A percentile compares a stretch with the other conserved stretches of the same genome.
Evolutionary conservation across 1,140 invertebrate species (phyloP).

Genomic region (Lordiphosa stackelbergi): DNA sequence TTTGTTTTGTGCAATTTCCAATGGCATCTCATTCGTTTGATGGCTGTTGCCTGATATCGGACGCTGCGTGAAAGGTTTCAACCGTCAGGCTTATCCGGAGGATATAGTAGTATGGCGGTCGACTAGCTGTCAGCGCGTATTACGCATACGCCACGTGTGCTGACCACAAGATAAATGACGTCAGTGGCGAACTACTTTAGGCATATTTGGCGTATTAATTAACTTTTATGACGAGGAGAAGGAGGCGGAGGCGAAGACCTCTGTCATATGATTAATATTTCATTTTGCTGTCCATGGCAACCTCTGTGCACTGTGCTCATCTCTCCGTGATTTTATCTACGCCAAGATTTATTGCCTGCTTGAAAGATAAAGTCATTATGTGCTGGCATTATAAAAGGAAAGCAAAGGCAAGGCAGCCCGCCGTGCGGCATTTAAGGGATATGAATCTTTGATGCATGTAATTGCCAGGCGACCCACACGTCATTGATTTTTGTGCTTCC

Average conservation of each 20-base stretch:
- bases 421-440: slow-evolving; percentile 64
- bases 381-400: slow-evolving; percentile 64
- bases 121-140: slow-evolving; percentile 47
- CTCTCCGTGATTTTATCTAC: slow-evolving; percentile 34
- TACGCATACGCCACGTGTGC: slow-evolving; percentile 43
- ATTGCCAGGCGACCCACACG: slow-evolving; percentile 39
- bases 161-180: slow-evolving; percentile 43
- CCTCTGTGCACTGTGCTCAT: slow-evolving; percentile 10
- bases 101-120: slow-evolving; percentile 24
- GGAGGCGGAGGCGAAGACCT: background rate
- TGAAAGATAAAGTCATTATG: slow-evolving; percentile 72
- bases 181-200: slow-evolving; percentile 23
- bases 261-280: slow-evolving; percentile 65
- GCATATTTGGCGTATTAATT: slow-evolving; percentile 70
- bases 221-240: slow-evolving; percentile 61
- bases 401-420: slow-evolving; percentile 8
- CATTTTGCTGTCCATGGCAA: slow-evolving; percentile 52
- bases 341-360: slow-evolving; percentile 69
- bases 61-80: background rate
- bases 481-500: slow-evolving; percentile 54
- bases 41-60: slow-evolving; percentile 39
- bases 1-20: slow-evolving; percentile 55
- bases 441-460: slow-evolving; percentile 75
- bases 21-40: slow-evolving; percentile 48
- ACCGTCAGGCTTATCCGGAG: slow-evolving; percentile 3